A percentile compares a stretch with the other conserved stretches of the same genome.
Conservation (phyloP, 37 sponge, comb jelly and placozoan genomes). For the Geodia barretti region DNA sequence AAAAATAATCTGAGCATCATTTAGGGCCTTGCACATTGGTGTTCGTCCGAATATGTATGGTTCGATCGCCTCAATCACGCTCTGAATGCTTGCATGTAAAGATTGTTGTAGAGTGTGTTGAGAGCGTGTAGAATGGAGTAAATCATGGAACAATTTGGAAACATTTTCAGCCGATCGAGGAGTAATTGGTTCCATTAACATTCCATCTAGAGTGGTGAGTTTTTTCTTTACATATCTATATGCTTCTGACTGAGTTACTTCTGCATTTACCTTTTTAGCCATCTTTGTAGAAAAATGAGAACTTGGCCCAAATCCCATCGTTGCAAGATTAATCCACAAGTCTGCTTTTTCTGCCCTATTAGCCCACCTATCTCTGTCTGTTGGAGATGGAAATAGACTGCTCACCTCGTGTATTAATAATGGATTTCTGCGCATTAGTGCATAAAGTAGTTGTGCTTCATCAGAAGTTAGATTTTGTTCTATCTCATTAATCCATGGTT, state of each 20-base stretch:
- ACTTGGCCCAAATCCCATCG: too few relatives aligned
- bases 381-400: conserved; percentile 12
- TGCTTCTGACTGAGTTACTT: too few relatives aligned
- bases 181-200: background rate
- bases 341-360: too few relatives aligned
- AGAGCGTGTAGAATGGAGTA: background rate
- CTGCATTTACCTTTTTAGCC: too few relatives aligned
- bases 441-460: conserved; percentile 25
- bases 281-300: too few relatives aligned
- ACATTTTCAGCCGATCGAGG: conserved; percentile 27
- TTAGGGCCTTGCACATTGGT: conserved; percentile 51
- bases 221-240: too few relatives aligned
- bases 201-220: too few relatives aligned
- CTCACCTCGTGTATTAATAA: conserved; percentile 5
- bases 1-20: conserved; percentile 25
- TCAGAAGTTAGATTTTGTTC: background rate
- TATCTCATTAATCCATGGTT: conserved; percentile 38
- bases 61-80: conserved; percentile 22
- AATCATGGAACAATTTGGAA: conserved; percentile 26
- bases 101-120: background rate
- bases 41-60: conserved; percentile 55
- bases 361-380: too few relatives aligned
- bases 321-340: too few relatives aligned
- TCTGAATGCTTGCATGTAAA: conserved; percentile 25
- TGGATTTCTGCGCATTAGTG: background rate